Percentiles rank a stretch among this genome's conserved stretches.
phyloP scores from a whole-genome alignment of 2,888 invertebrate species.

The Apocheima hispidaria region DNA sequence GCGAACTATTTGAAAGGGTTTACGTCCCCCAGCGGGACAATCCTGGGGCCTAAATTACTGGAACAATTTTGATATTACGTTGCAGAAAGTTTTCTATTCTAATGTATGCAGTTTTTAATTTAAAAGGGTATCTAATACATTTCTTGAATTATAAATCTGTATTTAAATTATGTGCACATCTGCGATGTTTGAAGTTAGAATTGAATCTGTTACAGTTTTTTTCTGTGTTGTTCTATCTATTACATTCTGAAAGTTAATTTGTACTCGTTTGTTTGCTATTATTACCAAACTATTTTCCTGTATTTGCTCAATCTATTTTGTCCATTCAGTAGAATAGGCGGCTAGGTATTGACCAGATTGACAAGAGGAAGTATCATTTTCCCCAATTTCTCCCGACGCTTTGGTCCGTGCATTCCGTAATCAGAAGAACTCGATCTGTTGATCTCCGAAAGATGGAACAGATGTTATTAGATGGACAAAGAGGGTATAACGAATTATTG shows the following conservation, averaged over 20 bases:
- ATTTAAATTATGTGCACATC: no score
- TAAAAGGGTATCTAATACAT: neutral
- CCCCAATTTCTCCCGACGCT: constrained; percentile 4
- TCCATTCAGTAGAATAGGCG: neutral
- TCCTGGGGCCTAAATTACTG: constrained; percentile 52
- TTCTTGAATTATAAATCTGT: no score
- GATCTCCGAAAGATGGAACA: constrained; percentile 8
- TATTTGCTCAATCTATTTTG: neutral
- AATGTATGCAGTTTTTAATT: neutral
- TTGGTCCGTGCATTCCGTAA: constrained; percentile 12
- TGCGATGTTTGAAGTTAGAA: no score
- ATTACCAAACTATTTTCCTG: neutral
- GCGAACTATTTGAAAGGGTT: constrained; percentile 72
- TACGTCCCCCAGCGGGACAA: constrained; percentile 75
- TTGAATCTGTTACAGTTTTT: no score
- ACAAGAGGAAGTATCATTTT: neutral
- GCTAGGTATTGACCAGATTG: constrained; percentile 5
- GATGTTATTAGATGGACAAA: constrained; percentile 10
- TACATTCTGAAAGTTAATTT: no score
- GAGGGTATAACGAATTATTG: neutral
- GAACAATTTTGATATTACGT: constrained; percentile 44
- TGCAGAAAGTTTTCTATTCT: neutral
- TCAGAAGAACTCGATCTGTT: constrained; percentile 14
- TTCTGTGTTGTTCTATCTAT: neutral
- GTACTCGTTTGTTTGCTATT: neutral